Base-by-base conservation (phyloP, 2,797 vertebrate genomes). In the Ptychadena robeensis region DNA sequence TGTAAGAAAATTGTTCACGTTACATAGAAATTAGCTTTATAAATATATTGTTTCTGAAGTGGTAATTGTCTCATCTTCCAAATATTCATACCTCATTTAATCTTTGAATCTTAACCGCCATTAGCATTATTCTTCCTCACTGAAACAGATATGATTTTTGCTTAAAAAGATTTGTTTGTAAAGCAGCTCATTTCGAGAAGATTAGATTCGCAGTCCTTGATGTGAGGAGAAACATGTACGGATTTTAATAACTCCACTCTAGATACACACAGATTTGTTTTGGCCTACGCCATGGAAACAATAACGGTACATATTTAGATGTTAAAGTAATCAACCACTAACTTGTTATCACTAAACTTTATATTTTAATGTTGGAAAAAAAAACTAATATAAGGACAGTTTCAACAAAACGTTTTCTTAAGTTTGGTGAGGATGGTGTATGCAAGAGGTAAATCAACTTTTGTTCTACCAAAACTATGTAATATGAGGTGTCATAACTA, bases 1-100 rank as follows among this genome's bases (percentile, higher is more conserved):
- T 94, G 91, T 92, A 93, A 92, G 88, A 92, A 93, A 93, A 94
- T 90, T 93, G 92, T 89, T 95, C 93, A 88, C 90, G 86, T 94
- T 94, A 91, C 80, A 86, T 88, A 94, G 90, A 93, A 95, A 97
- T 96, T 94, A 97, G 95, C 96, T 95, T 94, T 90, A 95, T 94
- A 97, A 97, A 98, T 96, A 96, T 94, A 96, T 91, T 93, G 93
- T 97, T 96, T 96, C 96, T 91, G 91, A 94, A 93, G 94, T 95
- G 92, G 94, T 96, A 94, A 98, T 97, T 96, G 95, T 96, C 94
- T 94, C 94, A 90, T 95, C 95, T 97, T 95, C 95, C 93, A 96
- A 95, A 93, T 93, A 95, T 96, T 95, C 94, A 93, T 93, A 95
- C 94, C 94, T 94, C 96, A 96, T 97, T 98, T 95, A 89, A 92